These are phyloP conservation scores for Ptilonorhynchus violaceus DNA, from an alignment of 2,113 vertebrate genomes.

Conservation along the genomic window DNA sequence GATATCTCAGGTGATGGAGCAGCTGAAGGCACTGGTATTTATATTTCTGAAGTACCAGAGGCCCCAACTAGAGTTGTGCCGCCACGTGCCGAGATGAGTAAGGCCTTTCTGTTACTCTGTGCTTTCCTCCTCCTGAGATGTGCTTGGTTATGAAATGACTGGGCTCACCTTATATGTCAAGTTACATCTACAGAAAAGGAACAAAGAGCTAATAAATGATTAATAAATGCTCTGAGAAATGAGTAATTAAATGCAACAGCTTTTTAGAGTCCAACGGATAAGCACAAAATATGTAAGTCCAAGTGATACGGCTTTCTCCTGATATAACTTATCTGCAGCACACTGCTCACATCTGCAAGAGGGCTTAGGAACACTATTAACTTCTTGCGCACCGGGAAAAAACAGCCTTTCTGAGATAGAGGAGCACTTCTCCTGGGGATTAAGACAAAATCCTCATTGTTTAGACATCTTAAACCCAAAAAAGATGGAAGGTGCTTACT, in stretches of 20 bases:
- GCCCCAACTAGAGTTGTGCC: not conserved
- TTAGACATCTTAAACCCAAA: not conserved
- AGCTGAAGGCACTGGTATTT: not conserved
- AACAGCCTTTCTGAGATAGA: not conserved
- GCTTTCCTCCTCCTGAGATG: not conserved
- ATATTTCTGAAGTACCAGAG: not conserved
- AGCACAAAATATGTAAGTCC: slow-evolving; percentile 37
- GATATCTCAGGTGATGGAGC: not conserved
- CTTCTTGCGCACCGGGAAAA: not conserved
- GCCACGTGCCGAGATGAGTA: not conserved
- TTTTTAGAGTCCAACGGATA: not conserved
- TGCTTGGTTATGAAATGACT: not conserved
- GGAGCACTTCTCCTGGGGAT: not conserved
- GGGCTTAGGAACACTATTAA: slow-evolving; percentile 5
- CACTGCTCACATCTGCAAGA: not conserved
- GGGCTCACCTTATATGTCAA: not conserved
- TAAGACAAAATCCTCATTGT: not conserved
- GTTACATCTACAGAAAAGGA: not conserved
- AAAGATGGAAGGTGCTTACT: not conserved
- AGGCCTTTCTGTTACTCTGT: not conserved
- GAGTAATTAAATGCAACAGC: slow-evolving; percentile 33
- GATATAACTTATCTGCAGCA: slow-evolving; percentile 30
- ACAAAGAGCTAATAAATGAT: slow-evolving; percentile 34
- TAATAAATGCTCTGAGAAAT: slow-evolving; percentile 37
- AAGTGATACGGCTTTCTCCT: not conserved